Base-by-base conservation (phyloP, 2,113 vertebrate species). In the Edolisoma coerulescens region DNA sequence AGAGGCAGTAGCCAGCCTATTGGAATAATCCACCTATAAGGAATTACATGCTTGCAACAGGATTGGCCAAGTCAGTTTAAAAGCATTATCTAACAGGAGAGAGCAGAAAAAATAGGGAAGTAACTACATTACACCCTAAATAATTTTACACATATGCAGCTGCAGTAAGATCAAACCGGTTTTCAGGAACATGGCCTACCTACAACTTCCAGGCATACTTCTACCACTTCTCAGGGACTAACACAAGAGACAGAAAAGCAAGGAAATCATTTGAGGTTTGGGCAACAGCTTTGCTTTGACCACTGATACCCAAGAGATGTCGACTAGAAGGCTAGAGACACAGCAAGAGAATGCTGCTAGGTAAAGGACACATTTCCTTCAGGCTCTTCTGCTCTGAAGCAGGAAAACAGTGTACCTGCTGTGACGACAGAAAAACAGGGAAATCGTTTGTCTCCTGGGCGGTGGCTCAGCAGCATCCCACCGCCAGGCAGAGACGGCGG, bases 121-220 rank as follows among this genome's bases (percentile, higher is more conserved):
- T 30, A 35, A 52, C 30, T n/a, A 11, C 24, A 57, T 57, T 90
- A n/a, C 1, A 27, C 4, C 13, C 20, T 24, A 53, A 52, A 67
- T 27, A 0, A 16, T 61, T 56, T 50, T 33, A 49, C 27, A 30
- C 13, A 7, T 37, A 41, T 6, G 13, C 18, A 28, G 49, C 3
- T 22, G 22, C 32, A 50, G 19, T 7, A n/a, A 63, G n/a, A 44
- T 24, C 35, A 67, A 56, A 37, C 6, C 0, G 0, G 6, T 37
- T 56, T 74, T 54, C 13, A 13, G 27, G 7, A 60, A 49, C 4
- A 15, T 21, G 47, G 16, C 7, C 11, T 30, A 28, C 27, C 13
- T 91, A 16, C 45, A 33, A 42, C 3, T 54, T 15, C 23, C n/a
- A 85, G 10, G 15, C 4, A 33, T 15, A 28, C 1, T 67, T 42